Conservation (phyloP, 1,140 invertebrate genomes). For the Diploscapter pachys region DNA sequence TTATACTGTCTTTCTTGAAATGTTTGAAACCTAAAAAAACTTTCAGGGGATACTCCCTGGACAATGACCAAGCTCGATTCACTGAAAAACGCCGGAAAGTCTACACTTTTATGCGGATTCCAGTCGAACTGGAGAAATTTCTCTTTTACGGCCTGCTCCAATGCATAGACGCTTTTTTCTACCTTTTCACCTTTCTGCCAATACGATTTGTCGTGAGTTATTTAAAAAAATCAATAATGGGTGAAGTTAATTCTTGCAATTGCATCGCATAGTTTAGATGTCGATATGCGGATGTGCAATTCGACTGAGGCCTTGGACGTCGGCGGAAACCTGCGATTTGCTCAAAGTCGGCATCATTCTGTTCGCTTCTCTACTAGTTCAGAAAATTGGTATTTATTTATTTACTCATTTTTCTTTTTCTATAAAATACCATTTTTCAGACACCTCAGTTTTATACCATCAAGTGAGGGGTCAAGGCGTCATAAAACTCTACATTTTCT, state of each 20-base stretch:
- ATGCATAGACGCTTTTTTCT: constrained; percentile 96
- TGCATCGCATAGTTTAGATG: constrained; percentile 40
- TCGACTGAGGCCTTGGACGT: constrained; percentile 51
- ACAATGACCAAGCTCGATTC: constrained; percentile 73
- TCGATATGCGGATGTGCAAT: constrained; percentile 50
- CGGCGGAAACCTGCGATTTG: constrained; percentile 92
- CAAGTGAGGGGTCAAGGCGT: constrained; percentile 92
- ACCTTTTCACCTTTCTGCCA: constrained; percentile 95
- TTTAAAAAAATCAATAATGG: neutral
- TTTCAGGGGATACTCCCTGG: constrained; percentile 52
- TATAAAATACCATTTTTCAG: constrained; percentile 70
- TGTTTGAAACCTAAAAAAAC: too few relatives aligned
- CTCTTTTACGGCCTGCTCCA: constrained; percentile 91
- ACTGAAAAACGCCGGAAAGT: constrained; percentile 88
- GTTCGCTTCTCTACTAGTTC: constrained; percentile 71
- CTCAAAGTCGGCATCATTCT: constrained; percentile 85
- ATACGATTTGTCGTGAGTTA: constrained; percentile 80
- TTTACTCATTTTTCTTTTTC: neutral
- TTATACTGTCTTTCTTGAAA: too few relatives aligned
- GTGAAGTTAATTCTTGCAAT: neutral
- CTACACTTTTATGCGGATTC: constrained; percentile 94
- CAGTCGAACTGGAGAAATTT: constrained; percentile 77
- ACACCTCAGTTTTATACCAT: constrained; percentile 98
- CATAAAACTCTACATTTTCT: constrained; percentile 98
- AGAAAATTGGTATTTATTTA: constrained; percentile 59